Percentiles rank a stretch among this genome's conserved stretches.
phyloP scores from a whole-genome alignment of 2,888 invertebrate species.

The Pheosia gnoma region DNA sequence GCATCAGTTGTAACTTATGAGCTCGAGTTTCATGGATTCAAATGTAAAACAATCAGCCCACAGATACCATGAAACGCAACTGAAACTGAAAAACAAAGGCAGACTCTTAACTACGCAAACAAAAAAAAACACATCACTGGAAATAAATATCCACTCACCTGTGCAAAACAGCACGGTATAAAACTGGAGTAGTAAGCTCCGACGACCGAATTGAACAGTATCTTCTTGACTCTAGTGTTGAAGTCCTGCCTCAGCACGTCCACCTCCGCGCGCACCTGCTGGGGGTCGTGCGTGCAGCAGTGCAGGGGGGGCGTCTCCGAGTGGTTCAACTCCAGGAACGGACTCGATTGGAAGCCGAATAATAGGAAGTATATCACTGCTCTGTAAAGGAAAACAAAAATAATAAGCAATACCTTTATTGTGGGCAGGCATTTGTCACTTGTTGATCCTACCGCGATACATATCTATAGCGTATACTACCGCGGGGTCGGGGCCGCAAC shows the following conservation, averaged over 20 bases:
- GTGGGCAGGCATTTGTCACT: too few species aligned
- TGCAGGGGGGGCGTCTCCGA: constrained; percentile 87
- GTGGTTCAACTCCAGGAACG: constrained; percentile 88
- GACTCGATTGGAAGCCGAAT: constrained; percentile 90
- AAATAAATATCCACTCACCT: constrained; percentile 83
- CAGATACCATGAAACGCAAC: too few species aligned
- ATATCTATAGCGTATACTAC: too few species aligned
- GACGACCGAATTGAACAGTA: constrained; percentile 92
- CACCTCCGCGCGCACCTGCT: constrained; percentile 92
- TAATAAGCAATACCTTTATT: too few species aligned
- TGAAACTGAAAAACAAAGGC: too few species aligned
- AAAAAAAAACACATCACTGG: too few species aligned
- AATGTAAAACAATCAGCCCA: too few species aligned
- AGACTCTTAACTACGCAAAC: too few species aligned
- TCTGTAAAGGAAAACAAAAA: constrained; percentile 65
- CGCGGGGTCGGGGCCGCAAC: too few species aligned
- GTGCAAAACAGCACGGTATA: constrained; percentile 95
- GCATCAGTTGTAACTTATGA: too few species aligned
- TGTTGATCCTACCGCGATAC: too few species aligned
- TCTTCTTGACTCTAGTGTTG: constrained; percentile 94
- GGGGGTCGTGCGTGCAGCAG: constrained; percentile 89
- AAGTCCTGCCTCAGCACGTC: constrained; percentile 93
- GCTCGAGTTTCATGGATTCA: too few species aligned
- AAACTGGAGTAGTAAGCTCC: constrained; percentile 95
- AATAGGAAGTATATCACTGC: constrained; percentile 90